A percentile compares a stretch with the other conserved stretches of the same genome.
Evolutionary conservation across 2,888 invertebrate species (phyloP).

Genomic region (Aleiodes testaceus): DNA sequence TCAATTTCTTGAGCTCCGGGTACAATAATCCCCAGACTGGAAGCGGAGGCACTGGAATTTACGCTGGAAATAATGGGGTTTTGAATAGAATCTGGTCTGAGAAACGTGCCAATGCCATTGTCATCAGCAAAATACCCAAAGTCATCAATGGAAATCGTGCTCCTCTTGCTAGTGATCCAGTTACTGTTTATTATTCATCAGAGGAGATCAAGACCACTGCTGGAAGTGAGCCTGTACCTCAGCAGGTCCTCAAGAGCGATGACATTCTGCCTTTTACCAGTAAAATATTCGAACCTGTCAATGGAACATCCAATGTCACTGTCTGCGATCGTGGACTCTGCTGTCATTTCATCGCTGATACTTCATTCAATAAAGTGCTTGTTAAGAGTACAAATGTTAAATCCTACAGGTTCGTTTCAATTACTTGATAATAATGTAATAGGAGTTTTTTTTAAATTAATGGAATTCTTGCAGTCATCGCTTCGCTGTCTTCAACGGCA

Average conservation of each 20-base stretch:
- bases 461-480: constrained; percentile 54
- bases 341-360: constrained; percentile 54
- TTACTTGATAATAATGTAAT: too few species aligned
- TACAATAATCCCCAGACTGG: constrained; percentile 69
- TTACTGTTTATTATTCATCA: constrained; percentile 43
- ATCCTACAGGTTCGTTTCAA: constrained; percentile 58
- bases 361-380: constrained; percentile 46
- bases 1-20: constrained; percentile 74
- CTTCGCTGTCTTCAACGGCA: constrained; percentile 61
- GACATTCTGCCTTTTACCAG: constrained; percentile 52
- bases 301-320: constrained; percentile 43
- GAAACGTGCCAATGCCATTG: constrained; percentile 69
- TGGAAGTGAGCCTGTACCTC: constrained; percentile 44
- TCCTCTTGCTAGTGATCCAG: constrained; percentile 41
- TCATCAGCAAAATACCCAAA: constrained; percentile 74
- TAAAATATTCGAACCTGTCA: constrained; percentile 46
- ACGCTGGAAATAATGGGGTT: constrained; percentile 76
- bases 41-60: constrained; percentile 83
- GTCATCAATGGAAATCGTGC: constrained; percentile 70
- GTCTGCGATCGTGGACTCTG: constrained; percentile 57
- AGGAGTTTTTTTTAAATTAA: too few species aligned
- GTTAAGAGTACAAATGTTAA: constrained; percentile 44
- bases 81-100: constrained; percentile 74
- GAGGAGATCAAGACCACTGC: constrained; percentile 49
- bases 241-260: constrained; percentile 43